Percentiles rank a stretch among this genome's conserved stretches.
phyloP scores from a whole-genome alignment of 1,140 invertebrate genomes.

The Eumaeus atala region DNA sequence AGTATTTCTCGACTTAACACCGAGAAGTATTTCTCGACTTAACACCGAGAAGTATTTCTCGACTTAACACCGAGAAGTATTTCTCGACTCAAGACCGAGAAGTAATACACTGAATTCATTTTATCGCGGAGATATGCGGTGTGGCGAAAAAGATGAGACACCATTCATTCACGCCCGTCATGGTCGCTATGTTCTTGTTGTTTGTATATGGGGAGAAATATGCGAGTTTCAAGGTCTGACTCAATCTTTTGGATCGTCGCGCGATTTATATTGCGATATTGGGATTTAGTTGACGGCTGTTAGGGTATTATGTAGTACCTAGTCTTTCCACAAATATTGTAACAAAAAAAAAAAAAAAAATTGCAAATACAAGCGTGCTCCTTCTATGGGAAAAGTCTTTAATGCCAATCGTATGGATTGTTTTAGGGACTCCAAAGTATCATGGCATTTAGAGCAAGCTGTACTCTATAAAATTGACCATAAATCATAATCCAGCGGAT shows the following conservation, averaged over 20 bases:
- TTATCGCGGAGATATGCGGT: constrained; percentile 48
- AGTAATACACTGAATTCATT: constrained; percentile 50
- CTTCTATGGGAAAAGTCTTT: too few species aligned
- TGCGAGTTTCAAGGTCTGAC: constrained; percentile 35
- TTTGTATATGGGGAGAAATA: constrained; percentile 58
- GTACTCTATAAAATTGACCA: too few species aligned
- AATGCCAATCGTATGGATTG: too few species aligned
- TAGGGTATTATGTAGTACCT: neutral
- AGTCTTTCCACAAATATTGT: too few species aligned
- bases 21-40: constrained; percentile 19
- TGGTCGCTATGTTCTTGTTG: constrained; percentile 59
- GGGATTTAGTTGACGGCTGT: constrained; percentile 12
- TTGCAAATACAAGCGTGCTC: too few species aligned
- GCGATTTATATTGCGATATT: constrained; percentile 18
- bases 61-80: constrained; percentile 27
- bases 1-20: constrained; percentile 19
- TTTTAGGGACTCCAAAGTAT: too few species aligned
- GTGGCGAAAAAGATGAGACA: constrained; percentile 60
- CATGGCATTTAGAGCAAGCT: too few species aligned
- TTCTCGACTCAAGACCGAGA: constrained; percentile 30
- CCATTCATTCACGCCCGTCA: constrained; percentile 64
- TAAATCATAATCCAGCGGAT: too few species aligned
- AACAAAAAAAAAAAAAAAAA: too few species aligned
- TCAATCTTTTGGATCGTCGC: constrained; percentile 37
- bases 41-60: constrained; percentile 25